Evolutionary conservation across 1,140 invertebrate species (phyloP).

Genomic region (Papilio aristodemus): DNA sequence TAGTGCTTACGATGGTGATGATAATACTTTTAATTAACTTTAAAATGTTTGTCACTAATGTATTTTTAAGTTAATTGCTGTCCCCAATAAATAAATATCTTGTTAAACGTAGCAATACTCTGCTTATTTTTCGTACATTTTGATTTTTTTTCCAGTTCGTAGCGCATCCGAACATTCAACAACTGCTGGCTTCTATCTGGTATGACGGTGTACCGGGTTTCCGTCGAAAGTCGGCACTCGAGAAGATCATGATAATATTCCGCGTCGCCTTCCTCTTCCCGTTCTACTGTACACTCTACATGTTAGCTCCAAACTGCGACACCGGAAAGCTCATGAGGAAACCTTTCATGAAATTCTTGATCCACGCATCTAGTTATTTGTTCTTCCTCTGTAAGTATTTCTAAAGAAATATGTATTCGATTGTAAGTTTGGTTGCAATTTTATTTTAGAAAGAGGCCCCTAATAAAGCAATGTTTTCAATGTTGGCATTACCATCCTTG

Average conservation of each 20-base stretch:
- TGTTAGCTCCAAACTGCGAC: conserved; percentile 87
- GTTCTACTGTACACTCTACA: conserved; percentile 90
- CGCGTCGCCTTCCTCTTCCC: conserved; percentile 91
- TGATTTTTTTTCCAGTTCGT: conserved; percentile 85
- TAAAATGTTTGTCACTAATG: too few relatives aligned
- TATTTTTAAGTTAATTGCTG: too few relatives aligned
- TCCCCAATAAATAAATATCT: too few relatives aligned
- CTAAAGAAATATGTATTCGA: background rate
- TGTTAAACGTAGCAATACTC: too few relatives aligned
- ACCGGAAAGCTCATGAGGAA: conserved; percentile 90
- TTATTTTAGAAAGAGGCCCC: too few relatives aligned
- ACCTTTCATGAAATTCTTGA: conserved; percentile 97
- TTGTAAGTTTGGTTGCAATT: too few relatives aligned
- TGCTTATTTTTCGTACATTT: too few relatives aligned
- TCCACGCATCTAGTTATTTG: conserved; percentile 94
- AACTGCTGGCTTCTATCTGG: conserved; percentile 94
- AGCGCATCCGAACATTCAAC: conserved; percentile 95
- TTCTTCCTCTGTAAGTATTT: conserved; percentile 91
- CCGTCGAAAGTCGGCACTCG: conserved; percentile 85
- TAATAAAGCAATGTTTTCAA: too few relatives aligned
- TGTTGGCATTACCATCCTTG: too few relatives aligned
- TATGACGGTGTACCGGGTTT: conserved; percentile 95
- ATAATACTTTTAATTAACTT: too few relatives aligned
- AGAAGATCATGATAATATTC: conserved; percentile 86
- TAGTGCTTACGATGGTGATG: too few relatives aligned